These are phyloP conservation scores for Drosophila prolongata DNA, from an alignment of 2,888 invertebrate species.

Conservation along the genomic window DNA sequence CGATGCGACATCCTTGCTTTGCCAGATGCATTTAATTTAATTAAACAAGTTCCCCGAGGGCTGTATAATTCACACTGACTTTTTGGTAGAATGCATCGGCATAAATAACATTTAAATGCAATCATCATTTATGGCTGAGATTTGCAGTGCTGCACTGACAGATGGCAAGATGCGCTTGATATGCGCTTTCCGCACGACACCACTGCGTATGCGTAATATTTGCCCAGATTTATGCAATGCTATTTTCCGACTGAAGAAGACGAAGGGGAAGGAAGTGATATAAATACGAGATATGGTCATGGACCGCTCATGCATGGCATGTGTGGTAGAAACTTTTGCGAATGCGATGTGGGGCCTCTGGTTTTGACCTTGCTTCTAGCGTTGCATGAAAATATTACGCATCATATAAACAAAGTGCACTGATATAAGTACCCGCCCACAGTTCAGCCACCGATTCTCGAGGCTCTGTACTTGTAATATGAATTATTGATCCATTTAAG, in stretches of 20 bases:
- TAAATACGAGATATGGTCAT: constrained; percentile 50
- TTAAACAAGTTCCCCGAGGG: constrained; percentile 24
- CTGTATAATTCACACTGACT: constrained; percentile 30
- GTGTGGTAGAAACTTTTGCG: constrained; percentile 31
- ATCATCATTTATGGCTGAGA: constrained; percentile 50
- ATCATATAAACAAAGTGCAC: constrained; percentile 7
- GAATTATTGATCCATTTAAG: constrained; percentile 72
- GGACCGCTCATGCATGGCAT: constrained; percentile 47
- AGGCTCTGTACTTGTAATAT: constrained; percentile 41
- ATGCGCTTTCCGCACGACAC: constrained; percentile 26
- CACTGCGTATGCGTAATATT: constrained; percentile 58
- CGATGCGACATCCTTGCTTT: constrained; percentile 2
- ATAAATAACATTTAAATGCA: constrained; percentile 51
- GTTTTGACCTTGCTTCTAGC: constrained; percentile 61
- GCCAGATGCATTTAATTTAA: constrained; percentile 33
- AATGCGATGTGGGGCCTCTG: constrained; percentile 48
- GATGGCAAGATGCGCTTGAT: constrained; percentile 43
- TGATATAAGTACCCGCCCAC: background rate
- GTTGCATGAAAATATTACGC: constrained; percentile 46
- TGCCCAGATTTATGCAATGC: constrained; percentile 63
- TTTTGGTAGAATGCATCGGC: constrained; percentile 29
- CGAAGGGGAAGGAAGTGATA: constrained; percentile 25
- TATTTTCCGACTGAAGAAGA: constrained; percentile 32
- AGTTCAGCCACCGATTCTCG: constrained; percentile 53
- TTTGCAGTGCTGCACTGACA: constrained; percentile 18